Conservation (phyloP, 2,888 invertebrate genomes). For the Acronicta leporina region DNA sequence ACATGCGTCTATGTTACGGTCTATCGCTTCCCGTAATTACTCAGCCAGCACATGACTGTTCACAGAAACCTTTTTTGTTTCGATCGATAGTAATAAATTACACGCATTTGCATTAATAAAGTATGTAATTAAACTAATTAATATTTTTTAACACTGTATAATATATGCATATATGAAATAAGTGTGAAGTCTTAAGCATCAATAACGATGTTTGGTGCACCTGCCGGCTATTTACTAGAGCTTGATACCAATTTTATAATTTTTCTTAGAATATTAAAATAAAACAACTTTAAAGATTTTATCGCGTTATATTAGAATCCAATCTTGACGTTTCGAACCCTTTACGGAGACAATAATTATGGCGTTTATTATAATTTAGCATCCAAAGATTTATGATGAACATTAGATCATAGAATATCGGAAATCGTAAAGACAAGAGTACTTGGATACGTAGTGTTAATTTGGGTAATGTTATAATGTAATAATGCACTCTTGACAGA, state of each 20-base stretch:
- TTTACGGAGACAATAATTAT: too few relatives aligned
- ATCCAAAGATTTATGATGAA: too few relatives aligned
- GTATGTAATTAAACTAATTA: conserved; percentile 47
- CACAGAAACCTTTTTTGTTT: conserved; percentile 23
- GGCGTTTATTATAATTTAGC: too few relatives aligned
- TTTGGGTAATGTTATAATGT: not conserved
- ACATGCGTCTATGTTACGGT: conserved; percentile 37
- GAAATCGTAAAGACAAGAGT: not conserved
- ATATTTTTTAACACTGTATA: conserved; percentile 18
- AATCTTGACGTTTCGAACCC: too few relatives aligned
- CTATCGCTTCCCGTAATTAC: conserved; percentile 44
- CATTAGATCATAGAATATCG: too few relatives aligned
- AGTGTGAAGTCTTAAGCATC: conserved; percentile 23
- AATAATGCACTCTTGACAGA: not conserved
- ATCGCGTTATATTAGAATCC: too few relatives aligned
- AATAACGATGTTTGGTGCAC: conserved; percentile 25
- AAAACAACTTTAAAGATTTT: too few relatives aligned
- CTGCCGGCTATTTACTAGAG: conserved; percentile 22
- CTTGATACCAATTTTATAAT: conserved; percentile 28
- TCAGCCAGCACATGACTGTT: conserved; percentile 12
- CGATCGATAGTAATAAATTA: conserved; percentile 42
- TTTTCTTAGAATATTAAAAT: not conserved
- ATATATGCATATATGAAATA: conserved; percentile 29
- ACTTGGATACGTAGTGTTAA: too few relatives aligned
- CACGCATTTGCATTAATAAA: conserved; percentile 35